These are phyloP conservation scores for Larimichthys polyactis DNA, from an alignment of 2,113 vertebrate genomes.

Conservation along the genomic window DNA sequence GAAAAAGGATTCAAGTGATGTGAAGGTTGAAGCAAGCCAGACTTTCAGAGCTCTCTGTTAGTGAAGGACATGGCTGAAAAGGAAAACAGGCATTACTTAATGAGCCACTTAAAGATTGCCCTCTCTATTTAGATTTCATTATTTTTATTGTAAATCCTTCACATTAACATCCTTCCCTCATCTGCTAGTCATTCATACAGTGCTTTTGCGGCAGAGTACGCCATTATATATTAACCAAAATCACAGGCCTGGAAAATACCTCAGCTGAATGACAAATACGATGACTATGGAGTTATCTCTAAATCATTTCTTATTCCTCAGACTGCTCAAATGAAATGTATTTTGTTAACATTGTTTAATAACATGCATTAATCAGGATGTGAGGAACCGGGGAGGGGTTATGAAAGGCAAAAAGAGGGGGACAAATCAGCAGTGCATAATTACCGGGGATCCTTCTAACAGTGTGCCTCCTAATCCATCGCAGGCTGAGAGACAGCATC, in stretches of 20 bases:
- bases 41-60: slow-evolving; percentile 63
- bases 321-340: slow-evolving; percentile 47
- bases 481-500: slow-evolving; percentile 68
- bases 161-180: slow-evolving; percentile 32
- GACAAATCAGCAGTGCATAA: slow-evolving; percentile 59
- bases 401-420: slow-evolving; percentile 46
- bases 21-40: slow-evolving; percentile 62
- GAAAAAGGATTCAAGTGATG: slow-evolving; percentile 66
- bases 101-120: slow-evolving; percentile 76
- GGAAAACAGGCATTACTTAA: slow-evolving; percentile 81
- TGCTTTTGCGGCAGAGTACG: slow-evolving; percentile 44
- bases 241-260: slow-evolving; percentile 63
- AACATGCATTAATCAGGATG: slow-evolving; percentile 49
- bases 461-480: slow-evolving; percentile 63
- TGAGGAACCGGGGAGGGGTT: slow-evolving; percentile 41
- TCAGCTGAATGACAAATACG: slow-evolving; percentile 56
- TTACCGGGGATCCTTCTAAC: slow-evolving; percentile 60
- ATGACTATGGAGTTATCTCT: slow-evolving; percentile 38
- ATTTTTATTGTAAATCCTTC: slow-evolving; percentile 79
- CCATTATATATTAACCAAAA: slow-evolving; percentile 57
- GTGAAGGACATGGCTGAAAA: slow-evolving; percentile 68
- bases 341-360: slow-evolving; percentile 69
- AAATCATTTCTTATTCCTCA: slow-evolving; percentile 33
- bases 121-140: slow-evolving; percentile 78
- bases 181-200: slow-evolving; percentile 48